A percentile compares a stretch with the other conserved stretches of the same genome.
phyloP scores from a whole-genome alignment of 2,797 vertebrate species.

The Sphenodon punctatus region DNA sequence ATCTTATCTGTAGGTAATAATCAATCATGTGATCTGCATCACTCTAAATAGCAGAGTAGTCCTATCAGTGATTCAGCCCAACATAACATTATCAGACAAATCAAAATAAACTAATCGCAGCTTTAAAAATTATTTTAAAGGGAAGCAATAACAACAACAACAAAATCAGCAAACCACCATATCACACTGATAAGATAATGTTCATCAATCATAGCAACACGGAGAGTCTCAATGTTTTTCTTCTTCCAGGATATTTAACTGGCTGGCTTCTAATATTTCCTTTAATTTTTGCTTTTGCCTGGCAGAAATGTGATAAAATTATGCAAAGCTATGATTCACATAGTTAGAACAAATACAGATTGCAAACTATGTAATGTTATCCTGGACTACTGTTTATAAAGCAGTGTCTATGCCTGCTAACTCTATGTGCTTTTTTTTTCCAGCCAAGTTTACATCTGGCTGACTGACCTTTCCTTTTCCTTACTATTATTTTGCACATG shows the following conservation, averaged over 20 bases:
- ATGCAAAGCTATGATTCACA: constrained; percentile 67
- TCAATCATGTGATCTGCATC: constrained; percentile 39
- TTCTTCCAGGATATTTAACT: constrained; percentile 48
- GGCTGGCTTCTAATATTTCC: constrained; percentile 58
- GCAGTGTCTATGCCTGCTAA: constrained; percentile 57
- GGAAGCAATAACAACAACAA: neutral
- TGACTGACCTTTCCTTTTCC: constrained; percentile 57
- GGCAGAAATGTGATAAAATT: constrained; percentile 66
- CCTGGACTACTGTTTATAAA: constrained; percentile 57
- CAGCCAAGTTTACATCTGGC: constrained; percentile 46
- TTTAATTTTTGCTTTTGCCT: constrained; percentile 64
- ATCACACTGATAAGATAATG: constrained; percentile 25
- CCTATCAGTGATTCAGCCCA: constrained; percentile 14
- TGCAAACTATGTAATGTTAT: constrained; percentile 67
- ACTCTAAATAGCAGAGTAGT: constrained; percentile 19
- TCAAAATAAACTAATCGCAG: constrained; percentile 28
- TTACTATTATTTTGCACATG: constrained; percentile 60
- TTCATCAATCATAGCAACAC: constrained; percentile 22
- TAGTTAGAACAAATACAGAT: constrained; percentile 64
- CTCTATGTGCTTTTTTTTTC: constrained; percentile 48
- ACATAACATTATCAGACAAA: constrained; percentile 24
- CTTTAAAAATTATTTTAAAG: constrained; percentile 46
- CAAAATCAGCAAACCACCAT: neutral
- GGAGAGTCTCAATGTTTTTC: constrained; percentile 7
- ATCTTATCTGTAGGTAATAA: constrained; percentile 51